phyloP scores from a whole-genome alignment of 2,888 invertebrate species.

The Lydus trimaculatus region DNA sequence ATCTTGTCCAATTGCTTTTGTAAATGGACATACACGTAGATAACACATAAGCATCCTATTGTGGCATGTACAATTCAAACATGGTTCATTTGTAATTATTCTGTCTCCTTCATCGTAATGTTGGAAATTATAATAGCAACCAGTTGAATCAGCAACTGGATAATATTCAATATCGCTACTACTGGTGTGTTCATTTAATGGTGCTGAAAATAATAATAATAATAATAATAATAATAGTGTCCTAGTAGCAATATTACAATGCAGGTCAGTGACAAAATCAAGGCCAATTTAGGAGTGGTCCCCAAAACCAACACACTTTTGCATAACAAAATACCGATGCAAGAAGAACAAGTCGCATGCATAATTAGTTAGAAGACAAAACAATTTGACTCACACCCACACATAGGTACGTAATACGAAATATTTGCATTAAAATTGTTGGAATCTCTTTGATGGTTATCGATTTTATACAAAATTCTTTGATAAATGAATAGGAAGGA shows the following conservation, averaged over 20 bases:
- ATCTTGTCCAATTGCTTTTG: constrained; percentile 91
- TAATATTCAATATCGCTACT: constrained; percentile 70
- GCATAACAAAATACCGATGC: constrained; percentile 42
- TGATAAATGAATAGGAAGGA: constrained; percentile 12
- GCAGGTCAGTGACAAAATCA: constrained; percentile 35
- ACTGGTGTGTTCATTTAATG: constrained; percentile 61
- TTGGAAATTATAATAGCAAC: constrained; percentile 94
- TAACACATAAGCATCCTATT: constrained; percentile 96
- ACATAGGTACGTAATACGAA: constrained; percentile 15
- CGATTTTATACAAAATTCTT: too few relatives aligned
- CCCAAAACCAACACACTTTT: constrained; percentile 27
- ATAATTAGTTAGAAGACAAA: constrained; percentile 16
- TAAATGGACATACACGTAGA: constrained; percentile 91
- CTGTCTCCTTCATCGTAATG: constrained; percentile 93
- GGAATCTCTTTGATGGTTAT: background rate
- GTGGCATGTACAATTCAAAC: constrained; percentile 94
- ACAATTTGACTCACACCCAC: constrained; percentile 24
- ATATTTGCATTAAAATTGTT: background rate
- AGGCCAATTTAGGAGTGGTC: constrained; percentile 43
- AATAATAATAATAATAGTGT: constrained; percentile 17
- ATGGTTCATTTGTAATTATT: constrained; percentile 94
- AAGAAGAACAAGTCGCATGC: constrained; percentile 19
- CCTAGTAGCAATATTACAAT: constrained; percentile 12
- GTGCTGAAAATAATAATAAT: constrained; percentile 67
- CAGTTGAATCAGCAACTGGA: constrained; percentile 66